Evolutionary conservation across 2,888 invertebrate species (phyloP).

Genomic region (Epinotia ramella): DNA sequence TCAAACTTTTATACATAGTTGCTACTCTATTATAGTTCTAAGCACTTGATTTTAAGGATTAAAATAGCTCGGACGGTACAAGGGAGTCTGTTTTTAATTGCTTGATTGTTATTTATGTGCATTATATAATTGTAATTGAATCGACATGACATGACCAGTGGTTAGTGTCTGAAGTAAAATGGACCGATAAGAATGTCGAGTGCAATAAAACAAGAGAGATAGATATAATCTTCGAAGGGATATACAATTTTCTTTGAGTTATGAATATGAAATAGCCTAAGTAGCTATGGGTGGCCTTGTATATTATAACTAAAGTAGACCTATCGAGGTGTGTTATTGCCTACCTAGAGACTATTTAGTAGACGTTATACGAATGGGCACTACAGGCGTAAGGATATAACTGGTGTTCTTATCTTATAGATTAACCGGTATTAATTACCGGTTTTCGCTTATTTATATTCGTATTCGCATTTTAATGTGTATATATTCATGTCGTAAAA

Average conservation of each 20-base stretch:
- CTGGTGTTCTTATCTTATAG: not conserved
- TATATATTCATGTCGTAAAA: too few relatives aligned
- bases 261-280: too few relatives aligned
- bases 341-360: too few relatives aligned
- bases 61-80: constrained; percentile 37
- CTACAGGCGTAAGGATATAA: too few relatives aligned
- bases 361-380: too few relatives aligned
- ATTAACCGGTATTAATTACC: not conserved
- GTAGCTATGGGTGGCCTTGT: too few relatives aligned
- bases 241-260: too few relatives aligned
- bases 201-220: constrained; percentile 22
- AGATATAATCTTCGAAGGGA: not conserved
- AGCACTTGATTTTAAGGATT: not conserved
- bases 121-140: constrained; percentile 70
- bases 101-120: constrained; percentile 76
- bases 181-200: constrained; percentile 28
- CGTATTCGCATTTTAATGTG: not conserved
- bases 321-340: too few relatives aligned
- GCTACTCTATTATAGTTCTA: not conserved
- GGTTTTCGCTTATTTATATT: not conserved
- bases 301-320: too few relatives aligned
- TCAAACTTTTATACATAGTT: constrained; percentile 15
- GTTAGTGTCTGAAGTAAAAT: constrained; percentile 27
- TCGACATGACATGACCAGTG: constrained; percentile 59
- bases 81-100: constrained; percentile 69